phyloP scores from a whole-genome alignment of 2,113 vertebrate genomes.

The Apodemus speciosus region DNA sequence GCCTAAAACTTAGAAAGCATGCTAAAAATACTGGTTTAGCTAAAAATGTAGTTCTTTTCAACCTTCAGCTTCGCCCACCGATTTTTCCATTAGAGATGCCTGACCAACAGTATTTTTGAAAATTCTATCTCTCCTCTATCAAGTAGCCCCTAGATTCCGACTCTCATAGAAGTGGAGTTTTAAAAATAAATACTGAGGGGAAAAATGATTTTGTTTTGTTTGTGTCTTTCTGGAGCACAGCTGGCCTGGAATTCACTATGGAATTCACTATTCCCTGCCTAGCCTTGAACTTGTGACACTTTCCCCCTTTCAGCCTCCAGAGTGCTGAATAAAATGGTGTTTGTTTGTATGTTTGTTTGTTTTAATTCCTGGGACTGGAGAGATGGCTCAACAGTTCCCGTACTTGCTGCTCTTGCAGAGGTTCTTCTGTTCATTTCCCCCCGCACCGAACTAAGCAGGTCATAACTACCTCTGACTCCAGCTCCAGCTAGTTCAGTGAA shows the following conservation, averaged over 20 bases:
- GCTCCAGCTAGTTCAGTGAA: not conserved
- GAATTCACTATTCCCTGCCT: not conserved
- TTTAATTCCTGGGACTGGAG: not conserved
- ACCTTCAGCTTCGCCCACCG: not conserved
- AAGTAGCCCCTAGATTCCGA: not conserved
- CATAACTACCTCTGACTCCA: not conserved
- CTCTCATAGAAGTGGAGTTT: not conserved
- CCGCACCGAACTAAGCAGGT: too few species aligned
- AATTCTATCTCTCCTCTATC: not conserved
- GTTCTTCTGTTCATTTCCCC: not conserved
- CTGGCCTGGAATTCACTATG: not conserved
- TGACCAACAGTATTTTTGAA: not conserved
- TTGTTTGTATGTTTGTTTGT: not conserved
- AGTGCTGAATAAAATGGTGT: not conserved
- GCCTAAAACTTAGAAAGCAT: not conserved
- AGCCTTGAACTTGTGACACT: not conserved
- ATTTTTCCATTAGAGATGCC: not conserved
- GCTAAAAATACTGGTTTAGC: not conserved
- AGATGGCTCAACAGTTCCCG: not conserved
- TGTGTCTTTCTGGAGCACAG: not conserved
- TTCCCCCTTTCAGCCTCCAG: too few species aligned
- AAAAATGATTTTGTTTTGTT: not conserved
- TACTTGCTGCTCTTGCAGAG: not conserved
- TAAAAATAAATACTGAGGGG: not conserved
- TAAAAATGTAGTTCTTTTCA: conserved; percentile 6